Evolutionary conservation across 1,140 invertebrate species (phyloP).

Genomic region (Cryptotermes secundus): DNA sequence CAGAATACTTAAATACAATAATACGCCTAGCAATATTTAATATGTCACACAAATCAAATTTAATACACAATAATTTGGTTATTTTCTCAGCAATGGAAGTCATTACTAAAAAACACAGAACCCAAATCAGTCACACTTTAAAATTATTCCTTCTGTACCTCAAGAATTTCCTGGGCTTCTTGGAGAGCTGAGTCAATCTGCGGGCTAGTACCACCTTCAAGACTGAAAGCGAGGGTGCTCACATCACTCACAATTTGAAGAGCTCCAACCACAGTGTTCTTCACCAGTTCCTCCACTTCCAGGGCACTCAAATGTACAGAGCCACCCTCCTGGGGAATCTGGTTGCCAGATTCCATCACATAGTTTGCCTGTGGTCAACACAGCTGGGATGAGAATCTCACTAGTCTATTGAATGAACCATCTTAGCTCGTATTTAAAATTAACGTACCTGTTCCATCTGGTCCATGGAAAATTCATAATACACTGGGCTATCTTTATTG

Average conservation of each 20-base stretch:
- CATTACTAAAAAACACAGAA: no score
- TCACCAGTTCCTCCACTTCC: constrained; percentile 45
- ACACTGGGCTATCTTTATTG: no score
- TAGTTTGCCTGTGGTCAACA: constrained; percentile 42
- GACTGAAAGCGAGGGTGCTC: constrained; percentile 61
- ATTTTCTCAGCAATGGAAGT: no score
- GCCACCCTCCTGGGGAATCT: constrained; percentile 40
- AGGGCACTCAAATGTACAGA: constrained; percentile 42
- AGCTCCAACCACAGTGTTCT: constrained; percentile 42
- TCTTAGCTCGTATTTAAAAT: no score
- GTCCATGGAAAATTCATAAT: no score
- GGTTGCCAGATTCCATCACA: constrained; percentile 42
- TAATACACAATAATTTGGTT: no score
- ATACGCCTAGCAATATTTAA: no score
- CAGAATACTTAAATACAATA: no score
- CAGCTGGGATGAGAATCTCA: background rate
- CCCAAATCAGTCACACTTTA: no score
- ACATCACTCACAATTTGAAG: constrained; percentile 63
- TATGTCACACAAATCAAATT: no score
- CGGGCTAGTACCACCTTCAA: constrained; percentile 63
- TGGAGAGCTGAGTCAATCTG: constrained; percentile 74
- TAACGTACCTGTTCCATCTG: no score
- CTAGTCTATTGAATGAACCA: no score
- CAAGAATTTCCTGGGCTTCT: constrained; percentile 69
- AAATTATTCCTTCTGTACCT: background rate